phyloP scores from a whole-genome alignment of 1,140 invertebrate genomes.

The Hyphantria cunea region DNA sequence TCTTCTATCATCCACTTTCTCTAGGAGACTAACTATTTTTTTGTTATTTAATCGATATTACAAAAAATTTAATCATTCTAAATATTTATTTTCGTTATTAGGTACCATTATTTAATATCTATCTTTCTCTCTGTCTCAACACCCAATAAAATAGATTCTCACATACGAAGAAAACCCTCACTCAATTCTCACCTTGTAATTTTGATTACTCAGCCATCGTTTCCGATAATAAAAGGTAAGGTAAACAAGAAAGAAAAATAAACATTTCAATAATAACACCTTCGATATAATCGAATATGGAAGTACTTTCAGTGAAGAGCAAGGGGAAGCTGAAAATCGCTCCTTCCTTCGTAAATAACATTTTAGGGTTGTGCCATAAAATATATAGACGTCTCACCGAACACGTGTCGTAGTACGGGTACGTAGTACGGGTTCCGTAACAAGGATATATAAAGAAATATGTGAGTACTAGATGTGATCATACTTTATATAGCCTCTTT shows the following conservation, averaged over 20 bases:
- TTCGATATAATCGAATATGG: constrained; percentile 49
- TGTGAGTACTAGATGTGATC: constrained; percentile 27
- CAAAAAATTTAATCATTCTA: too few species aligned
- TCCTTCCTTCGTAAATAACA: constrained; percentile 65
- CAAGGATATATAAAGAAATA: neutral
- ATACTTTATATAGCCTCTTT: neutral
- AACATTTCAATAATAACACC: constrained; percentile 25
- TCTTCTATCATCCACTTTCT: too few species aligned
- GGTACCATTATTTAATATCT: too few species aligned
- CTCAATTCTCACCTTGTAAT: constrained; percentile 2
- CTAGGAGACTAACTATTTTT: too few species aligned
- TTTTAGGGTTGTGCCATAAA: constrained; percentile 58
- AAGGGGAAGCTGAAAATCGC: constrained; percentile 58
- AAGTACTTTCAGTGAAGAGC: constrained; percentile 44
- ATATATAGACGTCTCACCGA: constrained; percentile 54
- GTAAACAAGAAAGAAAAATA: constrained; percentile 5
- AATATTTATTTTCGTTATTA: too few species aligned
- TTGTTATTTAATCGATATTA: too few species aligned
- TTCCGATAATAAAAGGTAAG: constrained; percentile 4
- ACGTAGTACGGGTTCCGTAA: constrained; percentile 35
- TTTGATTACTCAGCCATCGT: neutral
- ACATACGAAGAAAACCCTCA: neutral
- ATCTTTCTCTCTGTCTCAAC: too few species aligned
- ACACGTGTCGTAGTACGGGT: constrained; percentile 52
- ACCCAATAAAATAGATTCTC: too few species aligned